These are phyloP conservation scores for Mormyrus iriodes DNA, from an alignment of 2,113 vertebrate genomes.

Conservation along the genomic window DNA sequence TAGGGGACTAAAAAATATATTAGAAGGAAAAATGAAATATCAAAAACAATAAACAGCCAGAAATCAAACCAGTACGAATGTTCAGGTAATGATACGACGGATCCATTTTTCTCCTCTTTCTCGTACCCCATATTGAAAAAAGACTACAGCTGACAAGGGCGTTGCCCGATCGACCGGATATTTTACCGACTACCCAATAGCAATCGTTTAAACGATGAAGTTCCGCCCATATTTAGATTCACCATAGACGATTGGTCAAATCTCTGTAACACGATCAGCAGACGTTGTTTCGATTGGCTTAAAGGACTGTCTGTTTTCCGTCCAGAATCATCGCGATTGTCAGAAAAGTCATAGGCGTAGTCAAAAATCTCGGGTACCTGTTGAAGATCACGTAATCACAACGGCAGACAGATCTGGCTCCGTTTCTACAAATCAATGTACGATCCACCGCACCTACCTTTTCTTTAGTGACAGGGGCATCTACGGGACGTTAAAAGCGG, in stretches of 20 bases:
- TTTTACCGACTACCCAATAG: neutral
- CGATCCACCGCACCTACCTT: neutral
- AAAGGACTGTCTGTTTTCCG: no score
- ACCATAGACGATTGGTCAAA: neutral
- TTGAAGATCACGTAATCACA: neutral
- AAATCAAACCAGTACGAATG: slow-evolving; percentile 87
- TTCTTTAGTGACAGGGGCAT: neutral
- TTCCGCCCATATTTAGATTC: neutral
- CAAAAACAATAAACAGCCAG: slow-evolving; percentile 75
- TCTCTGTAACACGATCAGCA: no score
- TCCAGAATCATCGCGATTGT: neutral
- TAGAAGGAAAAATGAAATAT: slow-evolving; percentile 67
- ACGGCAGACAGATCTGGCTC: neutral
- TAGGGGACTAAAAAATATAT: slow-evolving; percentile 62
- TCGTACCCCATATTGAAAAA: slow-evolving; percentile 21
- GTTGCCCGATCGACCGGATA: neutral
- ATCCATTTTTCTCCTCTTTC: neutral
- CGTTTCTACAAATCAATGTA: neutral
- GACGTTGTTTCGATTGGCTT: neutral
- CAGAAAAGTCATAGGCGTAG: neutral
- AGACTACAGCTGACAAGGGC: neutral
- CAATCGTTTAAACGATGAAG: no score
- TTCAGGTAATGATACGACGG: slow-evolving; percentile 44
- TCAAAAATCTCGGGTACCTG: neutral
- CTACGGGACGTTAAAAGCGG: neutral